Evolutionary conservation across 2,888 invertebrate species (phyloP).

Genomic region (Thera britannica): DNA sequence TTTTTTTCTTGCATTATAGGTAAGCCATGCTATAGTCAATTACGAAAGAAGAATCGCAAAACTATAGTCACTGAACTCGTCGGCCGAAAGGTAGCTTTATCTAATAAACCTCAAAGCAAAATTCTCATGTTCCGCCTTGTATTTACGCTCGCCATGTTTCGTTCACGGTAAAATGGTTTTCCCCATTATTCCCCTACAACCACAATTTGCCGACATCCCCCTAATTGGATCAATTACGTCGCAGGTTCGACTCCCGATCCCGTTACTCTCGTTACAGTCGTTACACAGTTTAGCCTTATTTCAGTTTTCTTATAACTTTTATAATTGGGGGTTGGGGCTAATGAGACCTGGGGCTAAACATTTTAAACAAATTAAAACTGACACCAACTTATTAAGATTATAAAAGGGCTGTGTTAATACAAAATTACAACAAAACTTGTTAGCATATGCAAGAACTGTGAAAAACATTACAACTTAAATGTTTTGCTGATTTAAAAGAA

Average conservation of each 20-base stretch:
- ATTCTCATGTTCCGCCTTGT: neutral
- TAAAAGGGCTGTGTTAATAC: too few species aligned
- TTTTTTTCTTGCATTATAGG: too few species aligned
- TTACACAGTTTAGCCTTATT: constrained; percentile 32
- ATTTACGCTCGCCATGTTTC: constrained; percentile 14
- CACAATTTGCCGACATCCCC: constrained; percentile 49
- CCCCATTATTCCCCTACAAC: constrained; percentile 47
- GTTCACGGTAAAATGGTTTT: constrained; percentile 37
- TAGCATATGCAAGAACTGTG: too few species aligned
- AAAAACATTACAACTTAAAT: too few species aligned
- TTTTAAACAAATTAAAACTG: neutral
- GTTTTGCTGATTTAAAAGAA: too few species aligned
- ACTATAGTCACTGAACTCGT: too few species aligned
- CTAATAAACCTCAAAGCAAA: neutral
- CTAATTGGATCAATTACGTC: constrained; percentile 73
- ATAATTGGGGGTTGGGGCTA: constrained; percentile 24
- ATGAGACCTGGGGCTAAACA: constrained; percentile 22
- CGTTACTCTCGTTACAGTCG: constrained; percentile 44
- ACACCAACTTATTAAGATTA: neutral
- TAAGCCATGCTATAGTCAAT: too few species aligned
- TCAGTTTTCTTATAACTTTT: constrained; percentile 29
- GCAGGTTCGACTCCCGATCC: constrained; percentile 42
- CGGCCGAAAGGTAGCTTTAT: neutral
- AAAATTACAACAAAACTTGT: too few species aligned
- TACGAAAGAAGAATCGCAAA: too few species aligned